Evolutionary conservation across 2,797 vertebrate genomes (phyloP).

Genomic region (Halcyon leucocephala): DNA sequence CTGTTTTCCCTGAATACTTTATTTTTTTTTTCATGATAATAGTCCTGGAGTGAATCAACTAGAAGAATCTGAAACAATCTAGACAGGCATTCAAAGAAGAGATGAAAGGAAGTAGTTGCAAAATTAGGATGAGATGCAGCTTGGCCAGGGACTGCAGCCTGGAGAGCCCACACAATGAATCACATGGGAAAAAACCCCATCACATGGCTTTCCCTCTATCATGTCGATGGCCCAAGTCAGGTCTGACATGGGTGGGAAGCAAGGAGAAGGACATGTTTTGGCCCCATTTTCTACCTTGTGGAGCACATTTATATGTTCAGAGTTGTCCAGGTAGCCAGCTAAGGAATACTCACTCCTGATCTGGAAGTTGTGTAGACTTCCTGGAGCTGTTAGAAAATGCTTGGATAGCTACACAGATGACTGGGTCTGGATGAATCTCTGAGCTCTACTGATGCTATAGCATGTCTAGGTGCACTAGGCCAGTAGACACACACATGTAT

Average conservation of each 20-base stretch:
- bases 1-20: neutral
- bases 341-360: neutral
- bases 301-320: neutral
- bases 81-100: neutral
- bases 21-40: neutral
- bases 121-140: neutral
- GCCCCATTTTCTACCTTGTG: neutral
- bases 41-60: neutral
- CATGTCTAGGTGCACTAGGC: accelerated
- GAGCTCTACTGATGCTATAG: accelerated
- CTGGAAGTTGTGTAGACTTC: neutral
- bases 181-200: neutral
- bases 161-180: accelerated
- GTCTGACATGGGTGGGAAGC: neutral
- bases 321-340: neutral
- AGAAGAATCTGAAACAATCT: neutral
- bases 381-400: neutral
- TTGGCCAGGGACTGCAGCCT: neutral
- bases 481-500: accelerated
- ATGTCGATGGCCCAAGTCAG: neutral
- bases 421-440: neutral
- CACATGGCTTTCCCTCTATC: neutral
- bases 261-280: neutral
- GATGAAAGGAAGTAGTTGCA: neutral
- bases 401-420: neutral